phyloP scores from a whole-genome alignment of 1,140 invertebrate species.

The Paracyclopina nana region DNA sequence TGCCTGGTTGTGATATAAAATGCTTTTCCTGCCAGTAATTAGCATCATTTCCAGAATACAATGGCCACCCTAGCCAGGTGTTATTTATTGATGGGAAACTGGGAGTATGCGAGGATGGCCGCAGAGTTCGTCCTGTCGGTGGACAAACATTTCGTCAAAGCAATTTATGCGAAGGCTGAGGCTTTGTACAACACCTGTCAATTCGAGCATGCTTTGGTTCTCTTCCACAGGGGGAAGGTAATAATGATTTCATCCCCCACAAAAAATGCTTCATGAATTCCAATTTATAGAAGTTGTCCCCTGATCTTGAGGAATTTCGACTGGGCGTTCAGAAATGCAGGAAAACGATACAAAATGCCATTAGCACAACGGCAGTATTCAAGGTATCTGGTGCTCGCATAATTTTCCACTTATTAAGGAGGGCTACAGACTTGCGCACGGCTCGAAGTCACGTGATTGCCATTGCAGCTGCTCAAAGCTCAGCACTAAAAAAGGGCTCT shows the following conservation, averaged over 20 bases:
- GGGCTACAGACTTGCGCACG: no score
- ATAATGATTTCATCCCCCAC: not conserved
- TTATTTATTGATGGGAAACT: slow-evolving; percentile 11
- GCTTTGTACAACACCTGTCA: slow-evolving; percentile 8
- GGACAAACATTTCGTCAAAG: not conserved
- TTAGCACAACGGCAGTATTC: no score
- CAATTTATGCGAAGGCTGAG: slow-evolving; percentile 9
- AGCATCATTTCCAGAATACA: not conserved
- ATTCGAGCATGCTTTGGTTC: slow-evolving; percentile 12
- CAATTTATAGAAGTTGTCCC: not conserved
- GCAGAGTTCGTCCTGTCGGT: slow-evolving; percentile 2
- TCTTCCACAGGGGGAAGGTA: slow-evolving; percentile 3
- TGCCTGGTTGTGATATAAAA: no score
- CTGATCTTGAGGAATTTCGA: not conserved
- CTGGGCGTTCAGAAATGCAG: not conserved
- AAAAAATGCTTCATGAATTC: no score
- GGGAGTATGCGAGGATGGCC: not conserved
- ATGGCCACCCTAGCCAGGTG: slow-evolving; percentile 1
- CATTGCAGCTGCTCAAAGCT: no score
- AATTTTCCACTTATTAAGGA: no score
- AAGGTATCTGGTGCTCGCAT: no score
- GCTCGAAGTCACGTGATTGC: no score
- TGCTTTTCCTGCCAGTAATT: no score
- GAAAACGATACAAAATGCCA: not conserved
- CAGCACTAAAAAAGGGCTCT: no score